A percentile compares a stretch with the other conserved stretches of the same genome.
Evolutionary conservation across 2,797 vertebrate species (phyloP).

Genomic region (Percopsis omiscomaycus): DNA sequence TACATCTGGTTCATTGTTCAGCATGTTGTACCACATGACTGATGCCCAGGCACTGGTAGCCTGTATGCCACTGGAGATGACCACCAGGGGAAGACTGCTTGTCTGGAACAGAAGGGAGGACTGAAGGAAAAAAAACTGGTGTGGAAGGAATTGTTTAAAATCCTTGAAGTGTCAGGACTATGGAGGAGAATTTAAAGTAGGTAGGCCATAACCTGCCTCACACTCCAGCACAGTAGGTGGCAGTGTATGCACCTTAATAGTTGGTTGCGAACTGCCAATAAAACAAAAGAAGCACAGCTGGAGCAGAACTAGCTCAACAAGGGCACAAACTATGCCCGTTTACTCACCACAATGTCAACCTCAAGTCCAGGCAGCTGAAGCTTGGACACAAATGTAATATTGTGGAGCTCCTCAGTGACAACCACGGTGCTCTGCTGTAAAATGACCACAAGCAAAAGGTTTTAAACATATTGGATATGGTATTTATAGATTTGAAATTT

Average conservation of each 20-base stretch:
- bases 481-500: too few species aligned
- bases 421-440: constrained; percentile 76
- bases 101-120: constrained; percentile 65
- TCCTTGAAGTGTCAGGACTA: too few species aligned
- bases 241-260: neutral
- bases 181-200: too few species aligned
- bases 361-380: constrained; percentile 77
- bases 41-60: constrained; percentile 87
- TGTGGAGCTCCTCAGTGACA: constrained; percentile 92
- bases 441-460: neutral
- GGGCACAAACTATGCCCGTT: neutral
- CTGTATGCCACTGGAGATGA: constrained; percentile 84
- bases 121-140: neutral
- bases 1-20: constrained; percentile 81
- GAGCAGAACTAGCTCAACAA: neutral
- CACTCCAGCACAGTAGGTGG: too few species aligned
- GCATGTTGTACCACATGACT: constrained; percentile 89
- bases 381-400: constrained; percentile 85
- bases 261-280: too few species aligned
- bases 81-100: constrained; percentile 85
- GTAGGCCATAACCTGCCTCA: too few species aligned
- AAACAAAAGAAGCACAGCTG: neutral
- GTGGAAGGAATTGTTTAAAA: too few species aligned
- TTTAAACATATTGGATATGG: neutral
- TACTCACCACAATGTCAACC: constrained; percentile 83